These are phyloP conservation scores for Eristalis arbustorum DNA, from an alignment of 2,888 invertebrate genomes.

Conservation along the genomic window DNA sequence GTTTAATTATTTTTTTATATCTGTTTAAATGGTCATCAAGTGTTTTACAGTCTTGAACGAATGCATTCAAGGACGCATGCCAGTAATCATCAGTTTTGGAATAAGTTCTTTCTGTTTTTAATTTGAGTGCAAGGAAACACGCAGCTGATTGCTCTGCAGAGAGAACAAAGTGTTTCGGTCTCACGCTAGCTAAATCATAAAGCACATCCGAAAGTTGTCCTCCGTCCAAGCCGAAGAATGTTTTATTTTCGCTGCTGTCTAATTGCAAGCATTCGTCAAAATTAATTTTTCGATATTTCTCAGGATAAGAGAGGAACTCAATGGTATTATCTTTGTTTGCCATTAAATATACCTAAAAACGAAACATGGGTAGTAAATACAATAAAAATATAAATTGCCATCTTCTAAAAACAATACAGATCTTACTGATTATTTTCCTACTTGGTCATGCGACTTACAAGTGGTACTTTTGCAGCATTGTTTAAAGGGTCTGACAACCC, in stretches of 20 bases:
- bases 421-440: too few species aligned
- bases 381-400: too few species aligned
- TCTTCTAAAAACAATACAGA: too few species aligned
- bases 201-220: conserved; percentile 82
- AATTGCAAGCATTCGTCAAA: conserved; percentile 73
- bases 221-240: conserved; percentile 19
- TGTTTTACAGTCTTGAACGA: conserved; percentile 35
- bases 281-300: conserved; percentile 81
- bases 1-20: conserved; percentile 23
- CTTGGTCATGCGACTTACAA: too few species aligned
- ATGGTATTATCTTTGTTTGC: conserved; percentile 81
- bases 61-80: not conserved
- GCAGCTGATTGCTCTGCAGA: conserved; percentile 81
- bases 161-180: conserved; percentile 84
- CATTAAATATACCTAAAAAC: conserved; percentile 81
- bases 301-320: conserved; percentile 82
- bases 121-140: conserved; percentile 82
- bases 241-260: not conserved
- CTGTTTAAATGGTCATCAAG: conserved; percentile 16
- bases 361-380: not conserved
- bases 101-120: conserved; percentile 81
- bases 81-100: conserved; percentile 71
- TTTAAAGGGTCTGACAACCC: too few species aligned
- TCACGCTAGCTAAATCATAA: conserved; percentile 80
- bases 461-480: too few species aligned